A percentile compares a stretch with the other conserved stretches of the same genome.
Conservation (phyloP, 2,113 vertebrate genomes). For the Hipposideros armiger region DNA sequence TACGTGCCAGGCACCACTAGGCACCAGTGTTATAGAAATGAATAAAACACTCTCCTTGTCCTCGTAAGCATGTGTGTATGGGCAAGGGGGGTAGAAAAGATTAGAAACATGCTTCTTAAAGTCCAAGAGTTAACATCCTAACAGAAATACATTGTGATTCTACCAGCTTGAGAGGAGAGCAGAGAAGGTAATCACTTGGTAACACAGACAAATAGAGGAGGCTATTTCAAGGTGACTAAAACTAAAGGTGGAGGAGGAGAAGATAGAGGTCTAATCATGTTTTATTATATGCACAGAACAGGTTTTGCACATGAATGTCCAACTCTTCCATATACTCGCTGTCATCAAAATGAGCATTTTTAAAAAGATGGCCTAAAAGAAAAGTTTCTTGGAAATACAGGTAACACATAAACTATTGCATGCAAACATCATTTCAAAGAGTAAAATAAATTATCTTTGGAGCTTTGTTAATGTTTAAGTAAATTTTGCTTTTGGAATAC, state of each 20-base stretch:
- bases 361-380: background rate
- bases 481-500: background rate
- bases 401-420: background rate
- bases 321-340: background rate
- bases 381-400: constrained; percentile 35
- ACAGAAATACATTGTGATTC: background rate
- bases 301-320: background rate
- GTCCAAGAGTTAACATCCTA: background rate
- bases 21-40: background rate
- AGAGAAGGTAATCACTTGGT: constrained; percentile 31
- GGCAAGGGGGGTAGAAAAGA: background rate
- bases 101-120: background rate
- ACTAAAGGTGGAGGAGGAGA: background rate
- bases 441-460: constrained; percentile 28
- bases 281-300: background rate
- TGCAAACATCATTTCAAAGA: constrained; percentile 18
- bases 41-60: background rate
- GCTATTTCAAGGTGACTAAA: constrained; percentile 10
- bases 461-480: background rate
- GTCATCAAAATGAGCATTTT: constrained; percentile 34
- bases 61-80: background rate
- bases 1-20: background rate
- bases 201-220: constrained; percentile 23
- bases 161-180: background rate
- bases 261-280: background rate